phyloP scores from a whole-genome alignment of 1,140 invertebrate genomes.

The Calycopis cecrops region DNA sequence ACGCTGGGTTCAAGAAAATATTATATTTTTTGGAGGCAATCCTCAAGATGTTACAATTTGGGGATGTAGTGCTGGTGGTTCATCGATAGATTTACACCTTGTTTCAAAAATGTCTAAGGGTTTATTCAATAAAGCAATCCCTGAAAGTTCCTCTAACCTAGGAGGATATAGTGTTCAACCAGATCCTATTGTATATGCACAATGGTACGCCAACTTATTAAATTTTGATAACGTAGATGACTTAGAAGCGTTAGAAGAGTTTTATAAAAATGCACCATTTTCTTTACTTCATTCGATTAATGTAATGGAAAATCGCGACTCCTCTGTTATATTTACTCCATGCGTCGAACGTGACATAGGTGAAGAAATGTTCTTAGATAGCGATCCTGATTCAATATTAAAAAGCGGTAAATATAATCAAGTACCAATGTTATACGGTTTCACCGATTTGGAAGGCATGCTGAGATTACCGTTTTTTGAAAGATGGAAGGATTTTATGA shows the following conservation, averaged over 20 bases:
- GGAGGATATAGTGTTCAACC: slow-evolving; percentile 25
- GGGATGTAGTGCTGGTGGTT: slow-evolving; percentile 39
- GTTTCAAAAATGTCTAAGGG: slow-evolving; percentile 33
- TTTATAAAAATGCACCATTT: slow-evolving; percentile 13
- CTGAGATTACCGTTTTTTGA: background rate
- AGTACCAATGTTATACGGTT: slow-evolving; percentile 28
- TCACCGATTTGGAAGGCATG: slow-evolving; percentile 20
- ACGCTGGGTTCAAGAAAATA: slow-evolving; percentile 39
- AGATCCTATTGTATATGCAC: slow-evolving; percentile 32
- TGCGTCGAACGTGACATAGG: slow-evolving; percentile 18
- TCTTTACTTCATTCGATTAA: slow-evolving; percentile 12
- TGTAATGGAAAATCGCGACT: slow-evolving; percentile 7
- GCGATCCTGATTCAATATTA: slow-evolving; percentile 12
- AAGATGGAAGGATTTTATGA: slow-evolving; percentile 29
- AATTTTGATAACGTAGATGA: slow-evolving; percentile 29
- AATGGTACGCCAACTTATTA: slow-evolving; percentile 24
- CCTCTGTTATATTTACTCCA: slow-evolving; percentile 13
- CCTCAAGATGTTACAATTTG: slow-evolving; percentile 38
- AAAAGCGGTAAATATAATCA: slow-evolving; percentile 15
- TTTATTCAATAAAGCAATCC: slow-evolving; percentile 37
- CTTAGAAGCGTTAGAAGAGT: slow-evolving; percentile 21
- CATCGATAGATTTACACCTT: slow-evolving; percentile 31
- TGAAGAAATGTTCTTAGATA: slow-evolving; percentile 15
- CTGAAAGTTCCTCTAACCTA: slow-evolving; percentile 30
- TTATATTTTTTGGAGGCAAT: slow-evolving; percentile 41